These are phyloP conservation scores for Latrodectus elegans DNA, from an alignment of 2,888 invertebrate genomes.

Conservation along the genomic window DNA sequence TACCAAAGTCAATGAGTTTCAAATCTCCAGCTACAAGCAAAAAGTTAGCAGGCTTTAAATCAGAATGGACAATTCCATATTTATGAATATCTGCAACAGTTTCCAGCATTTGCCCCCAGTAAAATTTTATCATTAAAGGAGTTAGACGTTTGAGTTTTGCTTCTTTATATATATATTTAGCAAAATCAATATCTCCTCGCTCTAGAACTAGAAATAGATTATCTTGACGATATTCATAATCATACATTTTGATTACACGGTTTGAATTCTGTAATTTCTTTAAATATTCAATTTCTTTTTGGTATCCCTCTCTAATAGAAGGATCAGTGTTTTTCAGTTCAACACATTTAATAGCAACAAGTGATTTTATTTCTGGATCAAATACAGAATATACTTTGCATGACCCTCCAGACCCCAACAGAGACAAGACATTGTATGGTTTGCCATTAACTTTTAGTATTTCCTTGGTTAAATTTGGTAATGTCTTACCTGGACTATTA, in stretches of 20 bases:
- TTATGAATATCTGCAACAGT: constrained; percentile 93
- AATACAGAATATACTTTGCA: constrained; percentile 79
- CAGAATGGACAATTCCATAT: constrained; percentile 96
- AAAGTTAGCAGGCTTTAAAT: constrained; percentile 97
- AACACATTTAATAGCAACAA: constrained; percentile 88
- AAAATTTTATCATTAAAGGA: constrained; percentile 86
- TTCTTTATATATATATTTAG: constrained; percentile 80
- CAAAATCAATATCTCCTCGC: constrained; percentile 91
- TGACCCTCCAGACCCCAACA: constrained; percentile 56
- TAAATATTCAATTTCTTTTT: constrained; percentile 91
- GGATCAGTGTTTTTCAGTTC: constrained; percentile 83
- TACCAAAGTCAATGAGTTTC: constrained; percentile 98
- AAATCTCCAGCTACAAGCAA: constrained; percentile 87
- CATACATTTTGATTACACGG: constrained; percentile 88
- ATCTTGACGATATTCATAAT: constrained; percentile 82
- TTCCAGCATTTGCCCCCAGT: constrained; percentile 94
- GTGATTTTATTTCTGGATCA: constrained; percentile 78
- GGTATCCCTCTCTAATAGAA: constrained; percentile 84
- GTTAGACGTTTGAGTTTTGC: constrained; percentile 79
- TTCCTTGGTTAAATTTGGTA: not conserved
- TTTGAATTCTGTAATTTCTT: constrained; percentile 86
- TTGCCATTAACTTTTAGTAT: constrained; percentile 40
- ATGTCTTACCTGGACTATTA: not conserved
- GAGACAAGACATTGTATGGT: constrained; percentile 40
- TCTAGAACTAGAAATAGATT: constrained; percentile 92